Base-by-base conservation (phyloP, 2,113 vertebrate genomes). In the Recurvirostra avosetta region DNA sequence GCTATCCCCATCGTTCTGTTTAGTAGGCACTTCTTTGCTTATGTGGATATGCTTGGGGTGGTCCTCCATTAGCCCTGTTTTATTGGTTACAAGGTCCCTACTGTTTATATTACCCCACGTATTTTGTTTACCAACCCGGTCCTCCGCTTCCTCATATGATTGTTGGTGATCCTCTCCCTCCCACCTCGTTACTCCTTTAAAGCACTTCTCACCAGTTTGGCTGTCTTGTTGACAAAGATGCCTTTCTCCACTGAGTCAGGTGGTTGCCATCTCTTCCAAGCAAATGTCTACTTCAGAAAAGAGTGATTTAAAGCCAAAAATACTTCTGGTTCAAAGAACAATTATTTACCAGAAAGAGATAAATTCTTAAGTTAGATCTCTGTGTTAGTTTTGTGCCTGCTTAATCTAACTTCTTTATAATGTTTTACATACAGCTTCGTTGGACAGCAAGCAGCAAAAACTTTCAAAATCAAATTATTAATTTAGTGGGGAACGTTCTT, bases 391-490 rank as follows among this genome's bases (percentile, higher is more conserved):
- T 91, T 88, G 6, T 84, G 21, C 25, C 30, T 47, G 9, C 18
- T 76, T 73, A 62, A 68, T 47, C 40, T 86, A 59, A 89, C 21
- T 52, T 79, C 5, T 83, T 89, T 66, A 12, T 38, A 59, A 90
- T 72, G 59, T 86, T 96, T 93, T 74, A 22, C 15, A 19, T 65
- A 58, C 88, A 98, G 99, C 93, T 99, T 45, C 98, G 98, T 14
- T 99, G 98, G 99, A 99, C 98, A 40, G 94, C 98, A 96, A 99
- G 98, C 96, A 98, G 98, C n/a, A 97, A 96, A 50, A 97, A 73
- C 29, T 98, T 99, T 90, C 98, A 98, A 97, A 98, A 97, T 82
- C 98, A 99, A 96, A 98, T 98, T 82, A 77, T 59, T 41, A 81
- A 98, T 82, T 95, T 99, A 92, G 98, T 99, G 8, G 99, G 99